These are phyloP conservation scores for Miltochrista miniata DNA, from an alignment of 2,888 invertebrate genomes.

Conservation along the genomic window DNA sequence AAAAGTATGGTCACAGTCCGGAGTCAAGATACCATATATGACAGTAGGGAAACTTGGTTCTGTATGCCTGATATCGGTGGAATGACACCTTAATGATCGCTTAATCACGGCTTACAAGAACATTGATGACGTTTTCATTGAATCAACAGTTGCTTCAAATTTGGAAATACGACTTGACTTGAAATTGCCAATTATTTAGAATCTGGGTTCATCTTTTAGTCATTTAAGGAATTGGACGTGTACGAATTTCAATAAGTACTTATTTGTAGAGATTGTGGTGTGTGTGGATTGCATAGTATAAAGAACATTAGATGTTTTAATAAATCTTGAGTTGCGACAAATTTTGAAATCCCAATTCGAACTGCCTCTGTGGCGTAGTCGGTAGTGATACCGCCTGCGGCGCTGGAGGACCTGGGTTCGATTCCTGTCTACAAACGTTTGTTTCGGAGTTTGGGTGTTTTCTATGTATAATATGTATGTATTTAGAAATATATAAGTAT, in stretches of 20 bases:
- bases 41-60: constrained; percentile 42
- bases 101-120: constrained; percentile 54
- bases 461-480: no score
- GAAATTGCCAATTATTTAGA: constrained; percentile 46
- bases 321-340: no score
- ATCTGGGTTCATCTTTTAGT: constrained; percentile 15
- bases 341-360: no score
- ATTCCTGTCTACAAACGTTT: no score
- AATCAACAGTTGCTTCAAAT: constrained; percentile 37
- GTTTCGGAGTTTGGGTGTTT: no score
- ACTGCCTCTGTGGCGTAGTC: no score
- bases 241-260: constrained; percentile 11
- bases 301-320: background rate
- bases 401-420: no score
- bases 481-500: no score
- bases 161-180: constrained; percentile 43
- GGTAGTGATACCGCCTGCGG: no score
- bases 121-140: constrained; percentile 55
- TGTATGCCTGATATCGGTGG: constrained; percentile 45
- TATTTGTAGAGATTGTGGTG: constrained; percentile 7
- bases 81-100: constrained; percentile 66
- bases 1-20: constrained; percentile 54
- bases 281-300: background rate
- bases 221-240: constrained; percentile 8
- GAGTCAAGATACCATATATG: constrained; percentile 54